Evolutionary conservation across 2,888 invertebrate species (phyloP), one percentile per base, ranked within the genome.

Genomic region (Nemotelus pantherinus): DNA sequence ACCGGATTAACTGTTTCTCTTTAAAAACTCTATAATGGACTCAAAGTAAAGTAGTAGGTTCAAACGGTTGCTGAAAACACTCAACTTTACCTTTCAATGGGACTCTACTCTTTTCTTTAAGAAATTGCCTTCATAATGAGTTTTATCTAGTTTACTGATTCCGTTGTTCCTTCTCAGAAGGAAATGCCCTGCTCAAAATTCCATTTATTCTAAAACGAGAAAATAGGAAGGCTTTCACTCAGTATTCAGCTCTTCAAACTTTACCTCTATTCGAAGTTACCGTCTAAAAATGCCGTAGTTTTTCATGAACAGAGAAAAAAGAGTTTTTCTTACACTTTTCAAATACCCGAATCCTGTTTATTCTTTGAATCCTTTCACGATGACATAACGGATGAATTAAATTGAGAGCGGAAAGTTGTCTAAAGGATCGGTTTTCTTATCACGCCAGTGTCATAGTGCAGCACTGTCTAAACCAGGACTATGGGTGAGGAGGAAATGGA

Each of bases 361-460:
- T 65, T 76, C 63, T 48, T 43, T 70, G 76, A 70, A 76, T 78
- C 76, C 76, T 76, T 78, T 78, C 76, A 76, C 70, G 71, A 48
- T 76, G 71, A 78, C 68, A 76, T 44, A 65, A 67, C 76, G 76
- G 78, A 76, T 78, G 75, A 78, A 76, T 71, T 68, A 78, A 77
- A 74, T 77, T 77, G 77, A 57, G 63, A 77, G 74, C 74, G 74
- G 74, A 74, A 71, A 77, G 67, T 65, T 77, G 64, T 55, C 65
- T 77, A 74, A 63, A 47, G 67, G 58, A 77, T 45, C 50, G 25
- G 43, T 55, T 48, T 43, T 57, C 55, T 55, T 77, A 45, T 63
- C 55, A 64, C 65, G 2, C 60, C 25, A 2, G 9, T 63, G 63
- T 10, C 41, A 63, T 63, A 9, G 63, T 50, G 50, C 50, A 1